Percentiles rank a stretch among this genome's conserved stretches.
These are phyloP conservation scores for Elmis aenea DNA, from an alignment of 2,888 invertebrate genomes.

Conservation along the genomic window DNA sequence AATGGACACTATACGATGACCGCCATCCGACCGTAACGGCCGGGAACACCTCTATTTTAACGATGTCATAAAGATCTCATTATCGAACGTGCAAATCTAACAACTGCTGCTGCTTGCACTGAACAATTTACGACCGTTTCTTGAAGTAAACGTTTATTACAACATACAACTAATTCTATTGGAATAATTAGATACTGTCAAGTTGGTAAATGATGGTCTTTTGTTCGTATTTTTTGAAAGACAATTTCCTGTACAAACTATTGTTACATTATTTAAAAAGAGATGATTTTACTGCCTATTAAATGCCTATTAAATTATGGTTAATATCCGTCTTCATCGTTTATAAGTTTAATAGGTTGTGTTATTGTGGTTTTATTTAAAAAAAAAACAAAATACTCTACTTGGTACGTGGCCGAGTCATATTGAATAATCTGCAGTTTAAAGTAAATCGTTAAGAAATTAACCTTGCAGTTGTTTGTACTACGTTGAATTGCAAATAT, in stretches of 20 bases:
- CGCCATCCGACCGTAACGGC: constrained; percentile 13
- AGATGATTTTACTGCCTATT: constrained; percentile 11
- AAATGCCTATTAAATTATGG: no score
- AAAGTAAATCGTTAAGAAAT: no score
- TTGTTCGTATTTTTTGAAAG: constrained; percentile 17
- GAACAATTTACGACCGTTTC: constrained; percentile 28
- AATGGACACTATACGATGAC: constrained; percentile 9
- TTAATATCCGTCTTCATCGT: no score
- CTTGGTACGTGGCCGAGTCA: no score
- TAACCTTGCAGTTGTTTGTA: no score
- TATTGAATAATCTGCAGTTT: no score
- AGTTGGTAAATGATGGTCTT: constrained; percentile 23
- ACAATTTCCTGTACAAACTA: constrained; percentile 10
- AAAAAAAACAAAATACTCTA: no score
- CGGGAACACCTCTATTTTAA: constrained; percentile 34
- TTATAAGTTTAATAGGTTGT: no score
- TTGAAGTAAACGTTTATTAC: constrained; percentile 19
- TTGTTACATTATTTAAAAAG: constrained; percentile 16
- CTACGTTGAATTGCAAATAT: constrained; percentile 25
- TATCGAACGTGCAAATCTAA: constrained; percentile 35
- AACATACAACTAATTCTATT: constrained; percentile 17
- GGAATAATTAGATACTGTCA: constrained; percentile 26
- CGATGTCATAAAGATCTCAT: constrained; percentile 36
- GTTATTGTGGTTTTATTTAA: no score
- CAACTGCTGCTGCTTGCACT: constrained; percentile 31